phyloP scores from a whole-genome alignment of 2,797 vertebrate genomes.

The Eupleurogrammus muticus region DNA sequence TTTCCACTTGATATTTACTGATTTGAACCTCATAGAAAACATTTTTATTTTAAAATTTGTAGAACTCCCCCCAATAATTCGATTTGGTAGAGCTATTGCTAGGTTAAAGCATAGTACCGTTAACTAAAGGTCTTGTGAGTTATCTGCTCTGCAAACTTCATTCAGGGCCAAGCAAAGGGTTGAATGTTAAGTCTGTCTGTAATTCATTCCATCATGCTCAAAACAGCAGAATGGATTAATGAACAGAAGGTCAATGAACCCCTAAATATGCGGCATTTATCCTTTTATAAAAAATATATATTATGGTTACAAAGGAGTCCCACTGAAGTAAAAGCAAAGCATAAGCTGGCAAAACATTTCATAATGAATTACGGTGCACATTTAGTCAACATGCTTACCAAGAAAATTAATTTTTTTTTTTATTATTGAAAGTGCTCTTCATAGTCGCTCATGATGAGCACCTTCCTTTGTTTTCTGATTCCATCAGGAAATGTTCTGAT shows the following conservation, averaged over 20 bases:
- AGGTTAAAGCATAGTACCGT: background rate
- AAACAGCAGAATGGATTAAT: background rate
- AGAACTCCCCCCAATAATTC: background rate
- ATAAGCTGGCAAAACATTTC: constrained; percentile 29
- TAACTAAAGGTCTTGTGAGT: constrained; percentile 7
- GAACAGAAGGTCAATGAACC: constrained; percentile 1
- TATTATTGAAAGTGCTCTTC: constrained; percentile 58
- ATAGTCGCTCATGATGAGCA: constrained; percentile 30
- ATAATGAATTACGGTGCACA: constrained; percentile 13
- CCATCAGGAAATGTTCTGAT: constrained; percentile 67
- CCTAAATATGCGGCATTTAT: background rate
- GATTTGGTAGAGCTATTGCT: constrained; percentile 13
- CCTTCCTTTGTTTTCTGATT: background rate
- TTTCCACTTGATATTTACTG: constrained; percentile 20
- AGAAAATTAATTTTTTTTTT: background rate
- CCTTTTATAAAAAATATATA: background rate
- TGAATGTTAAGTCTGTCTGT: background rate
- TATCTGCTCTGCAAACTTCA: constrained; percentile 32
- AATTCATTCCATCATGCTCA: background rate
- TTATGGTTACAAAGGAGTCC: background rate
- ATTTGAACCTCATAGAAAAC: constrained; percentile 28
- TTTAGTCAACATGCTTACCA: constrained; percentile 28
- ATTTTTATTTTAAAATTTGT: constrained; percentile 28
- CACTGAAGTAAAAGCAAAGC: constrained; percentile 24
- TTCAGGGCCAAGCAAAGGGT: background rate